These are phyloP conservation scores for Vombatus ursinus DNA, from an alignment of 2,113 vertebrate genomes.

Conservation along the genomic window DNA sequence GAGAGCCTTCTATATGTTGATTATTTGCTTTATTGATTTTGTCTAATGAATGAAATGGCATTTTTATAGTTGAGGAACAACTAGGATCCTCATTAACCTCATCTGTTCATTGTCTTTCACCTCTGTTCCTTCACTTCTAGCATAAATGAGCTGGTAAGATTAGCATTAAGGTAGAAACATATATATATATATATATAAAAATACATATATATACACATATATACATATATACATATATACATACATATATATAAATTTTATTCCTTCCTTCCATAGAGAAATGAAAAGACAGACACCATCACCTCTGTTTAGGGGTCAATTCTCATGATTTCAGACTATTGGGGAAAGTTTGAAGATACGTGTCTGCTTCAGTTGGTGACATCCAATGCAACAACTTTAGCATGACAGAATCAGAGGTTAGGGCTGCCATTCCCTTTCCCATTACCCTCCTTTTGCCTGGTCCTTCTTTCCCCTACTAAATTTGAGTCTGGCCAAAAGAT, in stretches of 20 bases:
- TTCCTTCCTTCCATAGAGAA: neutral
- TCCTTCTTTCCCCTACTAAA: accelerated
- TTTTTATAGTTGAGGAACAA: neutral
- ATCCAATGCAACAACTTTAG: neutral
- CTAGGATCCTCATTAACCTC: neutral
- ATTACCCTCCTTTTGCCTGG: too few relatives aligned
- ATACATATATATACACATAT: too few relatives aligned
- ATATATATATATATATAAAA: too few relatives aligned
- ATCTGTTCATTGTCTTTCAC: neutral
- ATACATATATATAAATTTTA: neutral
- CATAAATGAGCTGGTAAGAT: neutral
- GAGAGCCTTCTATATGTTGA: neutral
- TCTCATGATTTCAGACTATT: neutral
- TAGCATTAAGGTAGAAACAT: neutral
- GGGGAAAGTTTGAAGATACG: neutral
- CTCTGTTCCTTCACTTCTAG: neutral
- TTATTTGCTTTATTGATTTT: neutral
- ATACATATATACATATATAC: too few relatives aligned
- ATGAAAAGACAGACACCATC: neutral
- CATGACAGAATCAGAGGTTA: accelerated
- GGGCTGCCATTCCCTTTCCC: neutral
- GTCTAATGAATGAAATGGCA: neutral
- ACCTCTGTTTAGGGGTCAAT: neutral
- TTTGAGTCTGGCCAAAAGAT: neutral
- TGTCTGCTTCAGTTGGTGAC: accelerated